Base-by-base conservation (phyloP, 2,888 invertebrate genomes). In the Trachelus stipa region DNA sequence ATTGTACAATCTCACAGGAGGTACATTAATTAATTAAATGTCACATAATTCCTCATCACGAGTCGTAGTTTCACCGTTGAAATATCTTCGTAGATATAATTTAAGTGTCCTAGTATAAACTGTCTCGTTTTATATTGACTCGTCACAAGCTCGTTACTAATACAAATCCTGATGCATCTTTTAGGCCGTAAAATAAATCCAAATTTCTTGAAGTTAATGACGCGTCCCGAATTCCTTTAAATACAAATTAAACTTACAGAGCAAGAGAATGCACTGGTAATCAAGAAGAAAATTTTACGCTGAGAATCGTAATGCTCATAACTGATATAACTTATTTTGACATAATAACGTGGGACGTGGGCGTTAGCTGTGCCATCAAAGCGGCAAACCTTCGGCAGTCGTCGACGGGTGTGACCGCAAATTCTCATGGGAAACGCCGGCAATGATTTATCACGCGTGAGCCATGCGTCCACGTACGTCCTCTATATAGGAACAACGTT, bases 331-430 rank as follows among this genome's bases (percentile, higher is more conserved):
- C 15, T 31, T 71, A 71, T 71, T 31, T 71, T 15, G 71, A 71
- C 31, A 34, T 71, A 71, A 71, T 71, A 71, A 71, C 71, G 71
- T 33, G 31, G 9, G 6, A 71, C 71, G 71, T 71, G 71, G 71
- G 71, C 31, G 31, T 71, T 31, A 9, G 33, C 34, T 34, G 11
- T 15, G 71, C 71, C 56, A 56, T 56, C 56, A 56, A 56, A 56
- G 56, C 56, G 56, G 71, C 34, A 12, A 33, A 33, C 71, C 71
- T 30, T 71, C 71, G 71, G 71, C 71, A 71, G 71, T 71, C 71
- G 71, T 71, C 71, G 33, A 71, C 71, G 71, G 71, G 71, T 34
- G 71, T 71, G 71, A 71, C 71, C 71, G 71, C 71, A 33, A 71
- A 34, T 71, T 71, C 71, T 34, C 71, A 34, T 71, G 71, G 71